A percentile compares a stretch with the other conserved stretches of the same genome.
These are phyloP conservation scores for Xyrichtys novacula DNA, from an alignment of 2,797 vertebrate genomes.

Conservation along the genomic window DNA sequence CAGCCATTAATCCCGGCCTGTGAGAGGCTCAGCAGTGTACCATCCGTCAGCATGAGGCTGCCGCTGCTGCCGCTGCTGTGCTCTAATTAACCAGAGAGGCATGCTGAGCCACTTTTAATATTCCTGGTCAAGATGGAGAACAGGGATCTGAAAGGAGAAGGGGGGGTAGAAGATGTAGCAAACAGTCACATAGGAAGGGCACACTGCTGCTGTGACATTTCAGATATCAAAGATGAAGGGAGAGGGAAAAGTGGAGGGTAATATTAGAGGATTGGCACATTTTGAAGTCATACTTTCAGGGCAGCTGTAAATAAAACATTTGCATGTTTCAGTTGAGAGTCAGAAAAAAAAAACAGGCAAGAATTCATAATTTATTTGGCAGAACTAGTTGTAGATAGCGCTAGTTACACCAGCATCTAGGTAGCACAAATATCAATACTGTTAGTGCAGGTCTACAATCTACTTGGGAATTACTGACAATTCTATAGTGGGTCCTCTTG, in stretches of 20 bases:
- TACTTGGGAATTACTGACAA: neutral
- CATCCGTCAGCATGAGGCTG: conserved; percentile 69
- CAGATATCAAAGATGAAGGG: conserved; percentile 1
- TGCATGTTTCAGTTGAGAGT: neutral
- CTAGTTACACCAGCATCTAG: neutral
- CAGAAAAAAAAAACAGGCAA: neutral
- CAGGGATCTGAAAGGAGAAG: conserved; percentile 20
- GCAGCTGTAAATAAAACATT: neutral
- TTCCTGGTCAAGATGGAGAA: conserved; percentile 64
- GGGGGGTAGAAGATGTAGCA: neutral
- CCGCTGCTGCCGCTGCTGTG: conserved; percentile 58
- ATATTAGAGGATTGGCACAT: neutral
- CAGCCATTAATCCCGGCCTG: conserved; percentile 70
- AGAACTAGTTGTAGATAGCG: neutral
- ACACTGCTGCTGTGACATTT: conserved; percentile 2
- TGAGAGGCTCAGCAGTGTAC: conserved; percentile 60
- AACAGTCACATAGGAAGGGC: conserved; percentile 9
- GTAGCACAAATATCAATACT: neutral
- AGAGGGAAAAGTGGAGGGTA: neutral
- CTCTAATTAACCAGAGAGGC: conserved; percentile 79
- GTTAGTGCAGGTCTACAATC: neutral
- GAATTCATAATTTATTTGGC: no score
- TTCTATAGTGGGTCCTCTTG: neutral
- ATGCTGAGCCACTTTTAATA: conserved; percentile 70
- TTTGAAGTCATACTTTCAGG: neutral